phyloP scores from a whole-genome alignment of 2,797 vertebrate genomes.

The Notamacropus eugenii region DNA sequence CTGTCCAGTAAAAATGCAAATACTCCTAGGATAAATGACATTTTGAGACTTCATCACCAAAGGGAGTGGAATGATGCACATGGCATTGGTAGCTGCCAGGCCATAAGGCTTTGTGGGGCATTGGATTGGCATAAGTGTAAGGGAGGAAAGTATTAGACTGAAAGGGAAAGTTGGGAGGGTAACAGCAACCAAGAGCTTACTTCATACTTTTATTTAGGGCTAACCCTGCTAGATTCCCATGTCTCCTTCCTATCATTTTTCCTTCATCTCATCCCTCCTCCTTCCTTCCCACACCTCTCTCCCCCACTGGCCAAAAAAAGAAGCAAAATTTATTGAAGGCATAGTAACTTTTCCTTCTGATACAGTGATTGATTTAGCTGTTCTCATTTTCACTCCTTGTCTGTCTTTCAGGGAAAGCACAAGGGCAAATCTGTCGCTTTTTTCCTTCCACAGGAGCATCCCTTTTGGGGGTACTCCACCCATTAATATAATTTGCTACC shows the following conservation, averaged over 20 bases:
- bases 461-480: slow-evolving; percentile 21
- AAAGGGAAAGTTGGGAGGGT: background rate
- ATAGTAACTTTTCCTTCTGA: background rate
- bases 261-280: background rate
- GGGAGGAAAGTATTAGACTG: background rate
- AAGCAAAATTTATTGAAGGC: slow-evolving; percentile 25
- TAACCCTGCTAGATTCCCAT: background rate
- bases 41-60: background rate
- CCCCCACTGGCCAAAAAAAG: background rate
- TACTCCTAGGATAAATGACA: background rate
- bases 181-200: background rate
- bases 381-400: background rate
- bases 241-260: background rate
- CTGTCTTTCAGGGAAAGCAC: slow-evolving; percentile 13
- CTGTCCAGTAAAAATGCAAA: background rate
- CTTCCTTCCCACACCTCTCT: too few relatives aligned
- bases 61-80: background rate
- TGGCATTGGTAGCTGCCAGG: background rate
- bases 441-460: background rate
- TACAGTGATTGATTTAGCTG: background rate
- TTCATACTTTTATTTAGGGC: background rate
- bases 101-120: background rate
- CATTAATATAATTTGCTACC: background rate
- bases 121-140: background rate
- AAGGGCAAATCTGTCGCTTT: slow-evolving; percentile 8